Conservation (phyloP, 1,140 invertebrate species). For the Zeugodacus cucurbitae region DNA sequence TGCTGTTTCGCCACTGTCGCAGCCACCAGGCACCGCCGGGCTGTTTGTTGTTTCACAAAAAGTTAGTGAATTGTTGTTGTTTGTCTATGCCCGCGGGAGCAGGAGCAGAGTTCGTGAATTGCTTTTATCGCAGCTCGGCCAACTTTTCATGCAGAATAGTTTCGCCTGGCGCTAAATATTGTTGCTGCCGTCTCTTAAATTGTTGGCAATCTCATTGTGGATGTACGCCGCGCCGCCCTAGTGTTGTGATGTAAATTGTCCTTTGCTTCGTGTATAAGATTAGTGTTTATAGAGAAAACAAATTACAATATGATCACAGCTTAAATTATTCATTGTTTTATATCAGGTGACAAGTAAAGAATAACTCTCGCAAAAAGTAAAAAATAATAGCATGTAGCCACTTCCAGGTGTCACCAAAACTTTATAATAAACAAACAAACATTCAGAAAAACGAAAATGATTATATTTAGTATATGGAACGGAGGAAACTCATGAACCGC, state of each 20-base stretch:
- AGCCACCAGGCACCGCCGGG: not conserved
- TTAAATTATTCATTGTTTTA: not conserved
- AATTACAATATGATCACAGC: not conserved
- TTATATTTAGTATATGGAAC: too few relatives aligned
- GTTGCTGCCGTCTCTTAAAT: not conserved
- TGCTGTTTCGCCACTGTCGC: not conserved
- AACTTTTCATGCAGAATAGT: constrained; percentile 24
- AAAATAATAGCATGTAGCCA: too few relatives aligned
- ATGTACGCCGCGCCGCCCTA: not conserved
- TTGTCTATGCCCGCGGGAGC: not conserved
- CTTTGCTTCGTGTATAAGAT: not conserved
- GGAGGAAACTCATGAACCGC: too few relatives aligned
- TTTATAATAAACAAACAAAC: too few relatives aligned
- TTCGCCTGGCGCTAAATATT: not conserved
- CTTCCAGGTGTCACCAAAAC: too few relatives aligned
- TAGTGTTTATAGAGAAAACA: not conserved
- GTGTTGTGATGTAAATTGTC: not conserved
- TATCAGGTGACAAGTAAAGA: not conserved
- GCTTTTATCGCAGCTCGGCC: not conserved
- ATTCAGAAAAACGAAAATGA: too few relatives aligned
- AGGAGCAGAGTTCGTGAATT: constrained; percentile 1
- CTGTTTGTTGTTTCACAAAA: not conserved
- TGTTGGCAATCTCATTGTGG: not conserved
- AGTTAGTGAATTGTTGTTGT: not conserved
- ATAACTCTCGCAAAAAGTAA: not conserved